Percentiles rank a stretch among this genome's conserved stretches.
These are phyloP conservation scores for Threskiornis aethiopicus DNA, from an alignment of 2,797 vertebrate species.

Conservation along the genomic window DNA sequence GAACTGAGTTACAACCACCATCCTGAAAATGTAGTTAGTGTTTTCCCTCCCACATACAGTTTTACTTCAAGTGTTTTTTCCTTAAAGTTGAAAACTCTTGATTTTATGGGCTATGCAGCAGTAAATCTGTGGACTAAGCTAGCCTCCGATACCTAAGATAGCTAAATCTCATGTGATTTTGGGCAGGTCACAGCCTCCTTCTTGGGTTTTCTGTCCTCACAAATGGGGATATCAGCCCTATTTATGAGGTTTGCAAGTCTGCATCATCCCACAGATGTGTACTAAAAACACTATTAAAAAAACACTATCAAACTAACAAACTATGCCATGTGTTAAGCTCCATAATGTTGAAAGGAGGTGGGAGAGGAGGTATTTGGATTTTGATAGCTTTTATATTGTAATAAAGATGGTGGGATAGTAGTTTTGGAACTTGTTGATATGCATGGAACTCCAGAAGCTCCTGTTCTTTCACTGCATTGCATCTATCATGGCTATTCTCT, in stretches of 20 bases:
- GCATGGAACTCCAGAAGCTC: slow-evolving; percentile 57
- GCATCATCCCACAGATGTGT: background rate
- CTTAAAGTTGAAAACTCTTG: background rate
- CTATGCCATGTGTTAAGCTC: background rate
- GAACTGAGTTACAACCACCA: background rate
- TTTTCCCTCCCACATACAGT: background rate
- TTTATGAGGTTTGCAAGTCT: background rate
- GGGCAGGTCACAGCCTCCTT: background rate
- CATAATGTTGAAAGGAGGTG: background rate
- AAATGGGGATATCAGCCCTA: background rate
- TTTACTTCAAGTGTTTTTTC: background rate
- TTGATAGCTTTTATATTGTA: slow-evolving; percentile 21
- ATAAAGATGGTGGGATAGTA: background rate
- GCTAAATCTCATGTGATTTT: background rate
- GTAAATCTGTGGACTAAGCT: background rate
- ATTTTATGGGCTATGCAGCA: background rate
- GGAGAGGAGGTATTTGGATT: background rate
- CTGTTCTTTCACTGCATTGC: slow-evolving; percentile 44
- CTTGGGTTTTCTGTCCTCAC: background rate
- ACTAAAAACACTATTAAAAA: background rate
- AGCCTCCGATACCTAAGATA: background rate
- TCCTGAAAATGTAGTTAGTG: background rate
- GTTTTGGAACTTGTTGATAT: slow-evolving; percentile 46
- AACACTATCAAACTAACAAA: background rate
- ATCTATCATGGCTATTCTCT: slow-evolving; percentile 68